Percentiles rank a stretch among this genome's conserved stretches.
These are phyloP conservation scores for Plebejus argus DNA, from an alignment of 2,888 invertebrate species.

Conservation along the genomic window DNA sequence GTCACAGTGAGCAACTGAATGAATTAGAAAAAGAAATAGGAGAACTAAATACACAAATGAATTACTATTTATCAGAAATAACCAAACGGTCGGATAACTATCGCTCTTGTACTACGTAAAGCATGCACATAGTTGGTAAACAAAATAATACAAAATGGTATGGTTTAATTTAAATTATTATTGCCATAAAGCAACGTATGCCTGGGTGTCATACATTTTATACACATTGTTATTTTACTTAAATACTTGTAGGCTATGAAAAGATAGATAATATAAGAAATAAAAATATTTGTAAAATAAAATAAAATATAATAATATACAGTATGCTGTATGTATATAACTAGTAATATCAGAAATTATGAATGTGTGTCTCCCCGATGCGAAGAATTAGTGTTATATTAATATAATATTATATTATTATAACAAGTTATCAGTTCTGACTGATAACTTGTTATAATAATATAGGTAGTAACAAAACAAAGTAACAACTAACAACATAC, in stretches of 20 bases:
- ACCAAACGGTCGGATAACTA: constrained; percentile 82
- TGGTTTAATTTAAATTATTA: not conserved
- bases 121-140: not conserved
- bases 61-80: constrained; percentile 82
- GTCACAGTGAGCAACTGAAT: constrained; percentile 82
- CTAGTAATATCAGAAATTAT: not conserved
- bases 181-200: not conserved
- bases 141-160: not conserved
- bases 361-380: not conserved
- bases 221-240: not conserved
- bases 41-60: constrained; percentile 83
- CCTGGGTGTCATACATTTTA: not conserved
- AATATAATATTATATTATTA: not conserved
- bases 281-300: not conserved
- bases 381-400: no score
- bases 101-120: constrained; percentile 80
- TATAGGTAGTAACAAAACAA: no score
- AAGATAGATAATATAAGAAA: not conserved
- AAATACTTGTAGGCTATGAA: not conserved
- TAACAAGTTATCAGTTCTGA: not conserved
- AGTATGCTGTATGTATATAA: constrained; percentile 1
- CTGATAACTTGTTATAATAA: not conserved
- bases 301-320: not conserved
- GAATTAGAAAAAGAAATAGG: constrained; percentile 83
- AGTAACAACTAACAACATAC: no score